Evolutionary conservation across 2,888 invertebrate genomes (phyloP).

Genomic region (Harpalus rufipes): DNA sequence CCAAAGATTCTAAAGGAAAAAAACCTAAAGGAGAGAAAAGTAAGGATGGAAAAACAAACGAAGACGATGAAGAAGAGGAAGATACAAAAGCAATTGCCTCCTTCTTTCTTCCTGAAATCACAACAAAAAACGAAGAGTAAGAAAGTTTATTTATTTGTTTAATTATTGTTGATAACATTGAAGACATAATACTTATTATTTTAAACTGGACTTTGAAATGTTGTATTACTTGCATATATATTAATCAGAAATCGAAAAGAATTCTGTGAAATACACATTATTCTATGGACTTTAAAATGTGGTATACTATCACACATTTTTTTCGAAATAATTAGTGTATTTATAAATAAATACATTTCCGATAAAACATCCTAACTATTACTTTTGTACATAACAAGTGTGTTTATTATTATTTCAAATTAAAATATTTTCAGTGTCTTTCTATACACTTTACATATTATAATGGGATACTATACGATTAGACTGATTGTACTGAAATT

Average conservation of each 20-base stretch:
- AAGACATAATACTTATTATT: background rate
- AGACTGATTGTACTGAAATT: too few species aligned
- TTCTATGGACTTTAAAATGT: background rate
- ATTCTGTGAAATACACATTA: background rate
- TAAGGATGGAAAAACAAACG: constrained; percentile 76
- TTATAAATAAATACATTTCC: too few species aligned
- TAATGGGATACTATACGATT: too few species aligned
- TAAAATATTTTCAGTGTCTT: too few species aligned
- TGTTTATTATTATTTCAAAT: too few species aligned
- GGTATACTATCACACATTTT: too few species aligned
- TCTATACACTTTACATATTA: too few species aligned
- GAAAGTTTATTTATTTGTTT: constrained; percentile 25
- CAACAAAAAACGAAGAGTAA: constrained; percentile 86
- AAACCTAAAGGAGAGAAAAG: constrained; percentile 84
- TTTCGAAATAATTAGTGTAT: too few species aligned
- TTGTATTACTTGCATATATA: background rate
- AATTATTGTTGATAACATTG: background rate
- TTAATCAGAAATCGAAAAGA: background rate
- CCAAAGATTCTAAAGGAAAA: constrained; percentile 88
- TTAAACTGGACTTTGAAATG: background rate
- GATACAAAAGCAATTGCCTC: constrained; percentile 86
- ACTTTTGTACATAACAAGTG: too few species aligned
- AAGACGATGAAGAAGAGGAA: constrained; percentile 81
- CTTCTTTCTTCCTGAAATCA: constrained; percentile 85
- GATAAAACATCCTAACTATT: too few species aligned